Evolutionary conservation across 2,888 invertebrate species (phyloP).

Genomic region (Athetis lepigone): DNA sequence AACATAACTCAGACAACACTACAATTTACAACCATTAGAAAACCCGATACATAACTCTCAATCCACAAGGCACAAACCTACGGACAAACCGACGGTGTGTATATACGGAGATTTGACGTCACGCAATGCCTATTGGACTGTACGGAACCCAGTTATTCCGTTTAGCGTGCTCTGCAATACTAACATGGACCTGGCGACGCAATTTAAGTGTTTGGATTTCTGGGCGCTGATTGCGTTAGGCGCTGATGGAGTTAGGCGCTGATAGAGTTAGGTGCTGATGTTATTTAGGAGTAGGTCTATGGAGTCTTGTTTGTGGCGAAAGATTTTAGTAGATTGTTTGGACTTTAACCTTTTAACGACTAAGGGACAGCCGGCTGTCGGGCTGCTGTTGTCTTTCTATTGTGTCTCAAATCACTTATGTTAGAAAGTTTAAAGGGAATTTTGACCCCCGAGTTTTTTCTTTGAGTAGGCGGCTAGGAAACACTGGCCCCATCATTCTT

Average conservation of each 20-base stretch:
- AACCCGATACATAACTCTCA: background rate
- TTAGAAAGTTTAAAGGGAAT: too few relatives aligned
- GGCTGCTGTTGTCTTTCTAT: too few relatives aligned
- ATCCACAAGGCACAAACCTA: background rate
- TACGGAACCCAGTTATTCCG: slow-evolving; percentile 52
- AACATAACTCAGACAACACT: background rate
- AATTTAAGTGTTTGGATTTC: slow-evolving; percentile 30
- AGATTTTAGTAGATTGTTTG: background rate
- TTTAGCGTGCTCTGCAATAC: slow-evolving; percentile 28
- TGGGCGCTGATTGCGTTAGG: too few relatives aligned
- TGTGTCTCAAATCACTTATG: too few relatives aligned
- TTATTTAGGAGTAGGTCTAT: slow-evolving; percentile 10
- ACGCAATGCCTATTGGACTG: slow-evolving; percentile 34
- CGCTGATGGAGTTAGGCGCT: slow-evolving; percentile 3
- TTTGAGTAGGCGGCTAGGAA: too few relatives aligned
- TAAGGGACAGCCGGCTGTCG: too few relatives aligned
- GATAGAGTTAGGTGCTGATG: slow-evolving; percentile 12
- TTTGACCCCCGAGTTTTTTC: too few relatives aligned
- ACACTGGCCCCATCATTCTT: too few relatives aligned
- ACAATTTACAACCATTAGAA: background rate
- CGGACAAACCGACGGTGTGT: slow-evolving; percentile 9
- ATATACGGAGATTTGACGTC: background rate
- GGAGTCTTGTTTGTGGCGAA: background rate
- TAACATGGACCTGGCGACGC: slow-evolving; percentile 25
- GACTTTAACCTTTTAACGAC: too few relatives aligned